Evolutionary conservation across 2,797 vertebrate genomes (phyloP), one percentile per base, ranked within the genome.

Genomic region (Channa striata): DNA sequence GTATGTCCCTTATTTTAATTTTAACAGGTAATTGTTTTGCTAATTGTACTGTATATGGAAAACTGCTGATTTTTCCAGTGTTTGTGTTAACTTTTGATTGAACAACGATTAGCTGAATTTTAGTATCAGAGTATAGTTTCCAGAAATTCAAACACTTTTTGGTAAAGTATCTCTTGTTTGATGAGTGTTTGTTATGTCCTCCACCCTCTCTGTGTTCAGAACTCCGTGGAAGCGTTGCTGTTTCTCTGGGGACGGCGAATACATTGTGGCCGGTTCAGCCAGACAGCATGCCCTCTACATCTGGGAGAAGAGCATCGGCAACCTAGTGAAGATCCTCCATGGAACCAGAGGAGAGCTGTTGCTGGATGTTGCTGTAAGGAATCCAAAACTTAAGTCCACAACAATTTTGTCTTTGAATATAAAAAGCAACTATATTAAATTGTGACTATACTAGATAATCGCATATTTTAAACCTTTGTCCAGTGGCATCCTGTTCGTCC

Each of bases 231-330:
- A 99, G 81, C 98, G 97, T 43, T 99, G 98, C 78, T 99, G 98
- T 77, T 99, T 99, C 86, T 99, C 97, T 0, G 98, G 98, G 5
- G 98, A 99, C 1, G 97, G 98, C 0, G 98, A 99, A 33, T 99
- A 99, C 71, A 99, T 99, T 0, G 97, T 98, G 70, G 98, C 98
- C 0, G 98, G 98, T 0, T 99, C 98, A 0, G 98, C 98, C 6
- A 89, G 97, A 10, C 98, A 99, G 81, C 98, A 99, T 0, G 97
- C 98, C 0, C 94, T 99, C 13, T 99, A 99, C 87, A 99, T 99
- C 48, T 99, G 97, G 97, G 97, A 99, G 90, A 99, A 99, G 85
- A 99, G 98, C 87, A 99, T 99, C 10, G 98, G 98, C 7, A 99
- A 99, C 91, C 91, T 99, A 79, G 98, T 99, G 80, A 99, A 99